Conservation (phyloP, 2,888 invertebrate genomes). For the Dynastes hyllus region DNA sequence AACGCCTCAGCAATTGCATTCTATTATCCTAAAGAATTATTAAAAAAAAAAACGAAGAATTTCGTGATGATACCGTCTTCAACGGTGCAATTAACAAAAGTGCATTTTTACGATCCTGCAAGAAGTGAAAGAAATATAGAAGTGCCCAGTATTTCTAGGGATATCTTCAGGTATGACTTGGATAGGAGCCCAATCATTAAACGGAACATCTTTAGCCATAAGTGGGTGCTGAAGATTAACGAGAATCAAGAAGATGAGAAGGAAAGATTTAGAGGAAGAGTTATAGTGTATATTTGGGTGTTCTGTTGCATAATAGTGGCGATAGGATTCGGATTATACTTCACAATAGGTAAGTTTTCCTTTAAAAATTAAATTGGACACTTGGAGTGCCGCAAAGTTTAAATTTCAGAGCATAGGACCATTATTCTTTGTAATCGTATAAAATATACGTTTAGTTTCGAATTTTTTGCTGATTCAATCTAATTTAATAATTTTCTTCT, state of each 20-base stretch:
- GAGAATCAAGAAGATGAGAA: slow-evolving; percentile 60
- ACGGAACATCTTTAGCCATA: slow-evolving; percentile 67
- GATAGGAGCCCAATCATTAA: slow-evolving; percentile 65
- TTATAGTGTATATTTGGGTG: slow-evolving; percentile 63
- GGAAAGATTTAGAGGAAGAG: slow-evolving; percentile 51
- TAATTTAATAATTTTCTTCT: neutral
- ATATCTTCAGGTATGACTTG: slow-evolving; percentile 59
- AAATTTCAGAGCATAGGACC: neutral
- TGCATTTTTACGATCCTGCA: slow-evolving; percentile 65
- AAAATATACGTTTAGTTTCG: neutral
- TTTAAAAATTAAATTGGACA: neutral
- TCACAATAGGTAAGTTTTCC: slow-evolving; percentile 46
- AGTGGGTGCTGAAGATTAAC: slow-evolving; percentile 69
- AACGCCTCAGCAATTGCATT: no score
- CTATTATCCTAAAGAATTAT: neutral
- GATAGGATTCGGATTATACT: slow-evolving; percentile 62
- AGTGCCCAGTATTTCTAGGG: slow-evolving; percentile 64
- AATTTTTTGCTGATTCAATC: neutral
- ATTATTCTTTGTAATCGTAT: neutral
- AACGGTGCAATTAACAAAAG: slow-evolving; percentile 67
- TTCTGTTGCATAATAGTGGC: slow-evolving; percentile 64
- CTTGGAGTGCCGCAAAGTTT: neutral
- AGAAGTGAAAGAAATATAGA: slow-evolving; percentile 59
- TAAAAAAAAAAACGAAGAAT: neutral
- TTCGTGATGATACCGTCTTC: slow-evolving; percentile 39